Conservation (phyloP, 2,888 invertebrate species). For the Euspilapteryx auroguttella region DNA sequence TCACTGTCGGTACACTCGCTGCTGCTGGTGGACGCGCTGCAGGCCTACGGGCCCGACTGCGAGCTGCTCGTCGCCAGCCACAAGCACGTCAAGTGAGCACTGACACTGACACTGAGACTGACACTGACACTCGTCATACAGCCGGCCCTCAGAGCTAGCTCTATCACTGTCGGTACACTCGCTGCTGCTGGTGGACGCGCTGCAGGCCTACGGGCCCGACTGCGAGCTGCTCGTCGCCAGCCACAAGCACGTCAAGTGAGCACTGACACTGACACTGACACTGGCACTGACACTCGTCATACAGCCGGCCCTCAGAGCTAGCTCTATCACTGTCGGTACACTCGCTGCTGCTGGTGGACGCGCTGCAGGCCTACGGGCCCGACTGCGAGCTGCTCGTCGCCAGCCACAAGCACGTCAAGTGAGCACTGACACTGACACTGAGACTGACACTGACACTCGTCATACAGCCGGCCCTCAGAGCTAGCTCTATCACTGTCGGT, state of each 20-base stretch:
- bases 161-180: conserved; percentile 89
- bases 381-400: conserved; percentile 94
- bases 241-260: conserved; percentile 88
- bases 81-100: conserved; percentile 84
- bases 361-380: conserved; percentile 91
- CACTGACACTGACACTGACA: too few relatives aligned
- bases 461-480: conserved; percentile 75
- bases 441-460: too few relatives aligned
- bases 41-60: conserved; percentile 94
- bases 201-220: conserved; percentile 94
- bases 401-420: conserved; percentile 93
- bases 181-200: conserved; percentile 88
- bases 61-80: conserved; percentile 93
- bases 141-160: conserved; percentile 73
- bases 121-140: too few relatives aligned
- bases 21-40: conserved; percentile 90
- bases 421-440: too few relatives aligned
- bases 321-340: conserved; percentile 86
- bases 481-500: conserved; percentile 82
- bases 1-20: conserved; percentile 90
- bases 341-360: conserved; percentile 90
- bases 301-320: conserved; percentile 74
- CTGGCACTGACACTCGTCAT: too few relatives aligned
- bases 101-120: too few relatives aligned
- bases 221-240: conserved; percentile 93